phyloP scores from a whole-genome alignment of 2,113 vertebrate genomes.

The Brachypteracias leptosomus region DNA sequence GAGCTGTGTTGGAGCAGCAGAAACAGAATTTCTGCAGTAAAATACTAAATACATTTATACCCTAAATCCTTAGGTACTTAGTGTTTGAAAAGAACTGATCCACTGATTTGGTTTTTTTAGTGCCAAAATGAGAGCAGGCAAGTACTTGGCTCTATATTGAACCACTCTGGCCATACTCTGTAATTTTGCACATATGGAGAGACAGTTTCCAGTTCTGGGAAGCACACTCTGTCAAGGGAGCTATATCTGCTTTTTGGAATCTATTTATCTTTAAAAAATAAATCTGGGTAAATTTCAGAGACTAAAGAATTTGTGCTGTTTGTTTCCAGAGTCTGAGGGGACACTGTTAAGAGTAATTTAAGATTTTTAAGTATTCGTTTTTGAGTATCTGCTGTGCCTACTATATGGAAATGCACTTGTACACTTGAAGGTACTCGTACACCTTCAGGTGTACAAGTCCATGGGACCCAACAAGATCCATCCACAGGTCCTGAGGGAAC shows the following conservation, averaged over 20 bases:
- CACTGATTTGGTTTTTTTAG: neutral
- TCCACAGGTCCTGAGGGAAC: no score
- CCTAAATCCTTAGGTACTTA: neutral
- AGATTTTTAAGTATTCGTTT: neutral
- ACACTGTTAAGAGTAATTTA: neutral
- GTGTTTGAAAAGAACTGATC: neutral
- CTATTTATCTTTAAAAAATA: neutral
- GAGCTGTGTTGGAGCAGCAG: neutral
- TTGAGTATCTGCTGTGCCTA: neutral
- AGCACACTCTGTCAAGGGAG: rapidly evolving
- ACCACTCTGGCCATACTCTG: neutral
- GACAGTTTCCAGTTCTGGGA: neutral
- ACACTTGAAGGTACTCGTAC: no score
- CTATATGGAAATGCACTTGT: no score
- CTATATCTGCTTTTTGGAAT: neutral
- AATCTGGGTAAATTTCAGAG: neutral
- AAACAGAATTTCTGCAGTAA: neutral
- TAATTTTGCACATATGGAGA: neutral
- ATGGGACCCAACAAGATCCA: no score
- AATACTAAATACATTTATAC: neutral
- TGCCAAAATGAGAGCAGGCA: neutral
- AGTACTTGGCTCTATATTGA: neutral
- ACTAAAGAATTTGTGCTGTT: neutral
- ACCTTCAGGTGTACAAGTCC: no score
- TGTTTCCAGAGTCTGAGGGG: neutral